Evolutionary conservation across 2,888 invertebrate species (phyloP).

Genomic region (Folsomia manolachei): DNA sequence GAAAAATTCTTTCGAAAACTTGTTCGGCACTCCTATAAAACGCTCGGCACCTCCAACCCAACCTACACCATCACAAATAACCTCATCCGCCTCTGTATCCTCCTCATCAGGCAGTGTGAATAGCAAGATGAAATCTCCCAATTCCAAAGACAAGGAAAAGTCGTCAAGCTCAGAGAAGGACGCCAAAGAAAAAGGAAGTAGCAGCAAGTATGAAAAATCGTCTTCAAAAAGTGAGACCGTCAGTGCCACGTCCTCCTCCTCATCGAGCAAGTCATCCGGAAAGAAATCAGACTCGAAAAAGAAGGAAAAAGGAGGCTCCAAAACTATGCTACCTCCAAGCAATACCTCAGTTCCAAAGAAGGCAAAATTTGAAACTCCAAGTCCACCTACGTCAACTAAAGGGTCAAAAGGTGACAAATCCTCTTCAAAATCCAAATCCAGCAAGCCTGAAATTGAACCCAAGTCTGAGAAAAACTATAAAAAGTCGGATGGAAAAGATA

Average conservation of each 20-base stretch:
- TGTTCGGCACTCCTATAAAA: slow-evolving; percentile 82
- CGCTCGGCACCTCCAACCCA: slow-evolving; percentile 26
- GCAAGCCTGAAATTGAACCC: slow-evolving; percentile 12
- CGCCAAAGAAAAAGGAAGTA: slow-evolving; percentile 19
- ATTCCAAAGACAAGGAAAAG: slow-evolving; percentile 37
- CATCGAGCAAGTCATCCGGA: slow-evolving; percentile 23
- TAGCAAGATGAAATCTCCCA: slow-evolving; percentile 33
- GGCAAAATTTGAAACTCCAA: slow-evolving; percentile 38
- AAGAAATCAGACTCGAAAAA: slow-evolving; percentile 6
- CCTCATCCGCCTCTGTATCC: slow-evolving; percentile 14
- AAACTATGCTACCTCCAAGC: slow-evolving; percentile 49
- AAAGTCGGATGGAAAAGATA: slow-evolving; percentile 13
- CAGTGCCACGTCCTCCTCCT: slow-evolving; percentile 35
- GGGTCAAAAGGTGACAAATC: slow-evolving; percentile 34
- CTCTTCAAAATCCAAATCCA: not conserved
- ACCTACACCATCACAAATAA: slow-evolving; percentile 5
- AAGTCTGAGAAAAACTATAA: not conserved
- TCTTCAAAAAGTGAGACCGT: slow-evolving; percentile 27
- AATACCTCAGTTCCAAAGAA: slow-evolving; percentile 50
- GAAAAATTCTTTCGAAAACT: slow-evolving; percentile 68
- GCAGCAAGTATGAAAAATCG: slow-evolving; percentile 17
- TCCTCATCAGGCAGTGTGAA: slow-evolving; percentile 26
- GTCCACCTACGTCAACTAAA: slow-evolving; percentile 26
- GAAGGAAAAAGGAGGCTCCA: slow-evolving; percentile 35
- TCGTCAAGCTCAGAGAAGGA: slow-evolving; percentile 35